Base-by-base conservation (phyloP, 2,797 vertebrate species). In the Halcyon chelicuti region DNA sequence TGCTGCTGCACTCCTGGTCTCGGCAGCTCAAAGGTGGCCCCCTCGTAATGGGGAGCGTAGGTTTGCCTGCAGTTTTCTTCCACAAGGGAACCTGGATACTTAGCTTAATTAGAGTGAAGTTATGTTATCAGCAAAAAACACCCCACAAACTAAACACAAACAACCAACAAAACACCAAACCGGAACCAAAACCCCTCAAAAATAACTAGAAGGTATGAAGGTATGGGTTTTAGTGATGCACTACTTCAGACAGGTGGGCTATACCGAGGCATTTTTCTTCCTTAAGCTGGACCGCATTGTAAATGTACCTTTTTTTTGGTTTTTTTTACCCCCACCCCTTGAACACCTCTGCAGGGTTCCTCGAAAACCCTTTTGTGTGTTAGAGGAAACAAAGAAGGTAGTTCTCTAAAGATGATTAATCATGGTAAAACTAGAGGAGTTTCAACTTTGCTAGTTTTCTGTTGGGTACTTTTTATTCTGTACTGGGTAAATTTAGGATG, bases 11-110 rank as follows among this genome's bases (percentile, higher is more conserved):
- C 15, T 29, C 16, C 31, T 37, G 15, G 39, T 28, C 9, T 22
- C 16, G 26, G n/a, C n/a, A 60, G 8, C 33, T 31, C 18, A 26
- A 46, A 83, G 12, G 3, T 0, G 0, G 1, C 9, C 6, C 22
- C 14, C 9, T 57, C 5, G 20, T 42, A 4, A 9, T 13, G 39
- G 22, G 20, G 14, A 29, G 29, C 5, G 22, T 28, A 29, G 17
- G 5, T 29, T 65, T 46, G 21, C 15, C 42, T 52, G 47, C 19
- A 5, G 18, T 19, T 37, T 26, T 21, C 37, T 52, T 70, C 28
- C 15, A 1, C 4, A 4, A 28, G 19, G 23, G 33, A 87, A 71
- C 7, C 2, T 5, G 5, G 7, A 2, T 40, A 4, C 44, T 65
- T 58, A 40, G 28, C 12, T 57, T 25, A 33, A 60, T 37, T 67